Percentiles rank a stretch among this genome's conserved stretches.
phyloP scores from a whole-genome alignment of 2,113 vertebrate species.

The Entomyzon cyanotis region DNA sequence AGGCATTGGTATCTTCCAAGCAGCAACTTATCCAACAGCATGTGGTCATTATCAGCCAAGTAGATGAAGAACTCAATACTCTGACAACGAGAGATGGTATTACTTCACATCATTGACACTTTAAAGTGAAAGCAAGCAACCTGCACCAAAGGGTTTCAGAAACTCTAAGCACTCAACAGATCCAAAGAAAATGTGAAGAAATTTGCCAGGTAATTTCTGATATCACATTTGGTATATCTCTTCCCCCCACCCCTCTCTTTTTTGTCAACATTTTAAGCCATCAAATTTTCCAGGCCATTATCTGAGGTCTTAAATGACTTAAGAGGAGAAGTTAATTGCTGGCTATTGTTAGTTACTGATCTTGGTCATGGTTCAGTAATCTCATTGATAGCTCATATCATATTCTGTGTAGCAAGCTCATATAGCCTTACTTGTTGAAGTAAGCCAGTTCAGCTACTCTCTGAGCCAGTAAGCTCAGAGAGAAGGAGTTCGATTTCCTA shows the following conservation, averaged over 20 bases:
- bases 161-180: neutral
- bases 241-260: too few species aligned
- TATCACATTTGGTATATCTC: neutral
- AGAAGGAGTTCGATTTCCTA: neutral
- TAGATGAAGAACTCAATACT: neutral
- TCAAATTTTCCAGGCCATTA: neutral
- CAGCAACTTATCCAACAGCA: neutral
- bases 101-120: neutral
- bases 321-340: neutral
- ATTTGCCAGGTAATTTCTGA: neutral
- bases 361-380: neutral
- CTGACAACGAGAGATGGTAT: neutral
- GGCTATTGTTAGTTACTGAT: neutral
- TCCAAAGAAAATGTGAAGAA: neutral
- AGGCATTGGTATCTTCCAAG: neutral
- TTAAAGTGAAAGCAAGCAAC: neutral
- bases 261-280: neutral
- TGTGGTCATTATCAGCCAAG: neutral
- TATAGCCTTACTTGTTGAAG: neutral
- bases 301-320: neutral
- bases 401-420: neutral
- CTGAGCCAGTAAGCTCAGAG: too few species aligned
- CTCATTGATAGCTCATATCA: neutral
- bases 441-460: neutral
- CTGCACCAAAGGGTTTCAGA: neutral